Base-by-base conservation (phyloP, 2,113 vertebrate genomes). In the Dromaius novaehollandiae region DNA sequence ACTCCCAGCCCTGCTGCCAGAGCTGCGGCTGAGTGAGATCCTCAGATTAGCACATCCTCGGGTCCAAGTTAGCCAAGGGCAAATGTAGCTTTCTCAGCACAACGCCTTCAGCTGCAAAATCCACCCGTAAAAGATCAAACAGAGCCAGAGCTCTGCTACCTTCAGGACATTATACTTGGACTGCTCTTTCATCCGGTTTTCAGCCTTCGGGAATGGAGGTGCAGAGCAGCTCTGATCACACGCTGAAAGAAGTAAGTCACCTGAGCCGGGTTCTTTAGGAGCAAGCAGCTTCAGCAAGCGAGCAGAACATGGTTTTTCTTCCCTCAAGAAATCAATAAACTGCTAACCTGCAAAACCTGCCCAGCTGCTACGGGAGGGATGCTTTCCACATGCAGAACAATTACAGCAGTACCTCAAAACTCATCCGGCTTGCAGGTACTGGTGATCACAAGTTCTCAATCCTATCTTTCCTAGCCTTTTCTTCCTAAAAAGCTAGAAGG, bases 401-500 rank as follows among this genome's bases (percentile, higher is more conserved):
- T 7, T 2, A 7, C 4, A 15, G 46, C 42, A 34, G 68, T 8
- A 12, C 13, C 48, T 32, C 73, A 6, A 12, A 9, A 8, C 46
- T 26, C 28, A 3, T 1, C 4, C 46, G 4, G 60, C 22, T 7
- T 20, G 15, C 0, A 7, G 53, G 53, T 22, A 2, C 58, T 2
- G 34, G 55, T 2, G 78, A 38, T 16, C 3, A 24, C 32, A 5
- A 55, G 68, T 1, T 12, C 81, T 22, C 24, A 3, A 13, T 8
- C 20, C 60, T 32, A 46, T 38, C 56, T n/a, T 36, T 16, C 40
- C 79, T 32, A 4, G 68, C 21, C 38, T 38, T 38, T 38, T 38
- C 38, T 38, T 38, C 38, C 55, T 11, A 7, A 0, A 1, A 16
- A 65, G 20, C n/a, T 17, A 4, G 0, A 8, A 60, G 73, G 20